Evolutionary conservation across 2,113 vertebrate genomes (phyloP).

Genomic region (Oreochromis spilurus): DNA sequence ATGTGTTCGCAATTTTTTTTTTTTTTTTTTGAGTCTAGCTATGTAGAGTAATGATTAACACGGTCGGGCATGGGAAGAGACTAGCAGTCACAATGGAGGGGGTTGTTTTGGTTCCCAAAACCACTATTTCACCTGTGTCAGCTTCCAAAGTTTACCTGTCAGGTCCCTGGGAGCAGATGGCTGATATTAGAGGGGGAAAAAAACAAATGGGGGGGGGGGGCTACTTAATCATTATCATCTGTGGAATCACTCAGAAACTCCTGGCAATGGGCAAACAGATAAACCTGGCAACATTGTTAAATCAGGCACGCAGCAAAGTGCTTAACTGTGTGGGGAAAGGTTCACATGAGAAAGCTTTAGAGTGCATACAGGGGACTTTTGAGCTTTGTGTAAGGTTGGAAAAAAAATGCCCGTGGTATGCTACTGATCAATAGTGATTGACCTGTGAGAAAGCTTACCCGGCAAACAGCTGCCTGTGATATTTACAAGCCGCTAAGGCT

Average conservation of each 20-base stretch:
- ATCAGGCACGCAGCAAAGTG: constrained; percentile 30
- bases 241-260: constrained; percentile 45
- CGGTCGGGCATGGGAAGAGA: constrained; percentile 68
- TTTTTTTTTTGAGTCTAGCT: constrained; percentile 25
- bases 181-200: fast-evolving
- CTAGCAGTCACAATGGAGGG: constrained; percentile 67
- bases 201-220: constrained; percentile 12
- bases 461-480: constrained; percentile 29
- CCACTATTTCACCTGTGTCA: constrained; percentile 50
- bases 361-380: constrained; percentile 19
- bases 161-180: constrained; percentile 34
- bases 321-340: constrained; percentile 33
- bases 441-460: constrained; percentile 18
- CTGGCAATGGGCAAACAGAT: constrained; percentile 69
- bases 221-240: constrained; percentile 74
- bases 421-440: constrained; percentile 37
- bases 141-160: constrained; percentile 67
- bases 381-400: constrained; percentile 30
- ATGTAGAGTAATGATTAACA: constrained; percentile 76
- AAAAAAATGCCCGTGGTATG: constrained; percentile 5
- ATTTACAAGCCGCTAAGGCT: background rate
- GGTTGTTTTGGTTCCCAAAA: constrained; percentile 62
- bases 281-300: constrained; percentile 54
- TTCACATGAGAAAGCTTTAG: constrained; percentile 60
- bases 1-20: background rate